Conservation (phyloP, 2,888 invertebrate genomes). For the Laspeyria flexula region DNA sequence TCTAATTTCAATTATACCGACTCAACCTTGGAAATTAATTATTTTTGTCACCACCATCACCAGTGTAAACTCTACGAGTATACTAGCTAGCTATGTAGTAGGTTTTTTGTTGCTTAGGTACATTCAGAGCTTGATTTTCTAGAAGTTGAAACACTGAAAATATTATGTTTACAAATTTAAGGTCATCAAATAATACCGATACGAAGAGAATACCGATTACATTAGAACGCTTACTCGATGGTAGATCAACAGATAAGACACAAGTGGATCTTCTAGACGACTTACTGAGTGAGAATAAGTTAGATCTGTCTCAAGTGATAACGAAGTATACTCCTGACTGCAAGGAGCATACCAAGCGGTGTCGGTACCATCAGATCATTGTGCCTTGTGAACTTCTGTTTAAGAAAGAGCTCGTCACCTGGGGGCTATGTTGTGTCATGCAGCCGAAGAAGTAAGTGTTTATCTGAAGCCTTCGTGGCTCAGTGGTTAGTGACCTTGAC, state of each 20-base stretch:
- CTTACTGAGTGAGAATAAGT: conserved; percentile 49
- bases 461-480: too few species aligned
- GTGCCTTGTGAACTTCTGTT: conserved; percentile 62
- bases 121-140: too few species aligned
- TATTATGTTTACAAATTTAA: conserved; percentile 12
- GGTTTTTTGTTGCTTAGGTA: too few species aligned
- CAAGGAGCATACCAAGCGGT: conserved; percentile 47
- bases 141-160: not conserved
- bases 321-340: conserved; percentile 56
- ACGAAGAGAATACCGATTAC: conserved; percentile 44
- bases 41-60: too few species aligned
- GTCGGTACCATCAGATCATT: conserved; percentile 57
- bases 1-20: too few species aligned
- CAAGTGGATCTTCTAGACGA: conserved; percentile 54
- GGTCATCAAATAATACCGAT: conserved; percentile 33
- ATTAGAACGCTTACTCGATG: conserved; percentile 51
- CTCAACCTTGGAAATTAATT: too few species aligned
- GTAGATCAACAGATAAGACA: conserved; percentile 41
- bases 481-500: too few species aligned
- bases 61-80: too few species aligned
- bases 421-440: conserved; percentile 70
- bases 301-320: conserved; percentile 56
- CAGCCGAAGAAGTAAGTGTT: conserved; percentile 54
- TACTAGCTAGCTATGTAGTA: too few species aligned
- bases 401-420: conserved; percentile 54